These are phyloP conservation scores for Pseudopipra pipra DNA, from an alignment of 2,113 vertebrate species.

Conservation along the genomic window DNA sequence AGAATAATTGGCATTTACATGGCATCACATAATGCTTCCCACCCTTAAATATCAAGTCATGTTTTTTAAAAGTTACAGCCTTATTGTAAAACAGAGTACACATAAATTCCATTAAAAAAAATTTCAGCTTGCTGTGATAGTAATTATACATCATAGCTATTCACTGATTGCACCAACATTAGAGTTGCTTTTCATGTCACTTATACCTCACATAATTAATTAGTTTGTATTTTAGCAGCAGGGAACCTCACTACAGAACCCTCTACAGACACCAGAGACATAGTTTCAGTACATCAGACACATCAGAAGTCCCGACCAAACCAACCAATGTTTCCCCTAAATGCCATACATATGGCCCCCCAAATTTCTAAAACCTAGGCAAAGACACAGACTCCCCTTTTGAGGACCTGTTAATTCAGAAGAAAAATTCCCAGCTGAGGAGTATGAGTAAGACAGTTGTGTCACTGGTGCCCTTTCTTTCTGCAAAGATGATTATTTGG, in stretches of 20 bases:
- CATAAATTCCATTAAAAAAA: not conserved
- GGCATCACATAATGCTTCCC: not conserved
- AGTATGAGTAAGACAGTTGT: not conserved
- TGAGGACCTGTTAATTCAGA: not conserved
- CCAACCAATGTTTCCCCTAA: not conserved
- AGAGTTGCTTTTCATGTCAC: not conserved
- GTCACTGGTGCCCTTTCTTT: not conserved
- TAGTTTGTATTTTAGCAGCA: not conserved
- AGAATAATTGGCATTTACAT: not conserved
- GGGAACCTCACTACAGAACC: not conserved
- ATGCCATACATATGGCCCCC: rapidly evolving
- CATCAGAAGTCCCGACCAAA: not conserved
- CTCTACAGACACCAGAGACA: not conserved
- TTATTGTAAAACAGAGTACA: not conserved
- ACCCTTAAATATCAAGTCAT: not conserved
- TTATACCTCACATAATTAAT: not conserved
- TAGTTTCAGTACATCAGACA: not conserved
- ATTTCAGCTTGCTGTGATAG: not conserved
- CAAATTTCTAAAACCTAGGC: not conserved
- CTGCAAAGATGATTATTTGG: not conserved
- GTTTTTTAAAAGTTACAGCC: not conserved
- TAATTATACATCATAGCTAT: not conserved
- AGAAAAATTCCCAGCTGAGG: not conserved
- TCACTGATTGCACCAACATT: not conserved
- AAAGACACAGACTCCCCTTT: not conserved